A percentile compares a stretch with the other conserved stretches of the same genome.
Conservation (phyloP, 2,888 invertebrate species). For the Anthrax anthrax region DNA sequence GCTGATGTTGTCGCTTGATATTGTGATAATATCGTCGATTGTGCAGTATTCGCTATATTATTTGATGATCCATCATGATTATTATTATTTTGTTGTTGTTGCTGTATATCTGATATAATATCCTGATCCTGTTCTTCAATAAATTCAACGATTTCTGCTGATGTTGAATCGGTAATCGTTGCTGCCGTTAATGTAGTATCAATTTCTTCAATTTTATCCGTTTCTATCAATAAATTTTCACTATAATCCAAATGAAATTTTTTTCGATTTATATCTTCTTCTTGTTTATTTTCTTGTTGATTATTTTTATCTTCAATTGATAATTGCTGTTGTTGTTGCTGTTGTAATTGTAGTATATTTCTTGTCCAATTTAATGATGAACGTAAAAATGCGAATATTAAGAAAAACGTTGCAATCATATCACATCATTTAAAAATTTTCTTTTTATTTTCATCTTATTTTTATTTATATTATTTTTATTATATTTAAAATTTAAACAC, state of each 20-base stretch:
- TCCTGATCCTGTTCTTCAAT: constrained; percentile 1
- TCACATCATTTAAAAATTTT: constrained; percentile 11
- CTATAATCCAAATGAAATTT: too few species aligned
- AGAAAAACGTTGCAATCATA: constrained; percentile 35
- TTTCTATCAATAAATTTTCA: too few species aligned
- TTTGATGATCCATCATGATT: not conserved
- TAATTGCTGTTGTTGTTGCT: constrained; percentile 13
- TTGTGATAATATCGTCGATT: not conserved
- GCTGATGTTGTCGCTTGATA: not conserved
- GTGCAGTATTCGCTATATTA: not conserved
- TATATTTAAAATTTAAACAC: too few species aligned
- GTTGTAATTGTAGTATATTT: too few species aligned
- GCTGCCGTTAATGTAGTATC: constrained; percentile 8
- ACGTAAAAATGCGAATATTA: constrained; percentile 34
- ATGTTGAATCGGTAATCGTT: too few species aligned
- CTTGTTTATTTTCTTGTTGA: not conserved
- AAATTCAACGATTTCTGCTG: not conserved
- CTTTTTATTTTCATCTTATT: constrained; percentile 5
- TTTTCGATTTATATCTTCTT: not conserved
- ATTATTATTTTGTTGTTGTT: not conserved
- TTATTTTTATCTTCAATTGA: not conserved
- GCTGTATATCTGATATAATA: not conserved
- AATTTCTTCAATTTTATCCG: too few species aligned
- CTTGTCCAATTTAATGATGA: constrained; percentile 33
- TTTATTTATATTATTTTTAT: too few species aligned